phyloP scores from a whole-genome alignment of 1,140 invertebrate genomes.

The Drosophila guanche region DNA sequence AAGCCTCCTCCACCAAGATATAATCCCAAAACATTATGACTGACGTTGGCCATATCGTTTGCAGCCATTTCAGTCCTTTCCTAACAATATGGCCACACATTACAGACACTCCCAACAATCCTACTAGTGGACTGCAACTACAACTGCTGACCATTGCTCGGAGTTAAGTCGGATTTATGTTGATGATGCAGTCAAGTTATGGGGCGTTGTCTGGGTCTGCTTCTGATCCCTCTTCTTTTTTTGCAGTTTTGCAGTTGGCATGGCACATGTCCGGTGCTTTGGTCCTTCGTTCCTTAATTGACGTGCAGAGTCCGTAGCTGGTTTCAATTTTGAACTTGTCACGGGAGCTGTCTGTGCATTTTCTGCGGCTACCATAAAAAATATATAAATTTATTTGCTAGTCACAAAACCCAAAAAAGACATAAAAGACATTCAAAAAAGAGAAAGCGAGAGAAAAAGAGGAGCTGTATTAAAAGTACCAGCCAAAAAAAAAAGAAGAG shows the following conservation, averaged over 20 bases:
- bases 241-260: constrained; percentile 35
- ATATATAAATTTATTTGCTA: constrained; percentile 24
- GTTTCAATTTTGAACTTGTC: constrained; percentile 55
- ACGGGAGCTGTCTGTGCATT: background rate
- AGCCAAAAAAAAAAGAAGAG: too few relatives aligned
- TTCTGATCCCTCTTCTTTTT: constrained; percentile 2
- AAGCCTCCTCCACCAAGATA: background rate
- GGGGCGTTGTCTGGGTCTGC: background rate
- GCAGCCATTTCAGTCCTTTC: background rate
- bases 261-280: constrained; percentile 26
- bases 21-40: constrained; percentile 35
- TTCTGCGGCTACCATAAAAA: constrained; percentile 17
- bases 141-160: constrained; percentile 28
- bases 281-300: constrained; percentile 41
- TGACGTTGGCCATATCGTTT: constrained; percentile 40
- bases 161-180: constrained; percentile 77
- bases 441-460: background rate
- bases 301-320: constrained; percentile 39
- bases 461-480: background rate
- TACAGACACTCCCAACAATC: background rate
- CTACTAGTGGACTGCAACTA: constrained; percentile 2
- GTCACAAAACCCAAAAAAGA: too few relatives aligned
- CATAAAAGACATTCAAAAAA: constrained; percentile 15
- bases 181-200: constrained; percentile 53
- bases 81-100: constrained; percentile 30